These are phyloP conservation scores for Peromyscus polionotus DNA, from an alignment of 2,113 vertebrate species.

Conservation along the genomic window DNA sequence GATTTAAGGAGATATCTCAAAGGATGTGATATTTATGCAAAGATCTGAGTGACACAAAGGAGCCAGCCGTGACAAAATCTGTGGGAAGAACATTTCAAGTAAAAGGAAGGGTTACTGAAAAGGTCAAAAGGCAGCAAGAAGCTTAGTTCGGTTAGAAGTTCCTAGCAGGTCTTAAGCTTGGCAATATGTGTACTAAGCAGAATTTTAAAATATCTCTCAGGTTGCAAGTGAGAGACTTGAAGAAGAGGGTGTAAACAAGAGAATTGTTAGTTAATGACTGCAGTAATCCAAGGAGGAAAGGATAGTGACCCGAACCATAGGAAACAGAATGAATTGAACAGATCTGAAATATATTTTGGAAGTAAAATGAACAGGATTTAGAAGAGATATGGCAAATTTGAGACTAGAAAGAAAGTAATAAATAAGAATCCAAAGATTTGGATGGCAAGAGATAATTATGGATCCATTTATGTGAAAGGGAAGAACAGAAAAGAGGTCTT, in stretches of 20 bases:
- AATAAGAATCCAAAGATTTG: neutral
- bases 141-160: slow-evolving; percentile 66
- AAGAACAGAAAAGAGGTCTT: neutral
- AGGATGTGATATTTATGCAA: slow-evolving; percentile 79
- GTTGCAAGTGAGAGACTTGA: neutral
- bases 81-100: slow-evolving; percentile 72
- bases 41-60: slow-evolving; percentile 76
- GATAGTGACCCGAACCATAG: neutral
- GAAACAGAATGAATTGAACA: neutral
- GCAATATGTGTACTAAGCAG: slow-evolving; percentile 30
- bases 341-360: neutral
- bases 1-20: slow-evolving; percentile 76
- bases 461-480: neutral
- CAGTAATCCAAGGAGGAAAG: neutral
- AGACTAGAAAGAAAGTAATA: neutral
- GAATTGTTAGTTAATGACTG: neutral
- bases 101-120: slow-evolving; percentile 74
- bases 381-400: neutral
- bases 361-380: neutral
- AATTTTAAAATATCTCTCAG: slow-evolving; percentile 53
- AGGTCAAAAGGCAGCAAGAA: slow-evolving; percentile 77
- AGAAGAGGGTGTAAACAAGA: slow-evolving; percentile 39
- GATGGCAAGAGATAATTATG: neutral
- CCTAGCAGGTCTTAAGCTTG: slow-evolving; percentile 53
- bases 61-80: slow-evolving; percentile 71